phyloP scores from a whole-genome alignment of 2,888 invertebrate species.

The Noctua janthe region DNA sequence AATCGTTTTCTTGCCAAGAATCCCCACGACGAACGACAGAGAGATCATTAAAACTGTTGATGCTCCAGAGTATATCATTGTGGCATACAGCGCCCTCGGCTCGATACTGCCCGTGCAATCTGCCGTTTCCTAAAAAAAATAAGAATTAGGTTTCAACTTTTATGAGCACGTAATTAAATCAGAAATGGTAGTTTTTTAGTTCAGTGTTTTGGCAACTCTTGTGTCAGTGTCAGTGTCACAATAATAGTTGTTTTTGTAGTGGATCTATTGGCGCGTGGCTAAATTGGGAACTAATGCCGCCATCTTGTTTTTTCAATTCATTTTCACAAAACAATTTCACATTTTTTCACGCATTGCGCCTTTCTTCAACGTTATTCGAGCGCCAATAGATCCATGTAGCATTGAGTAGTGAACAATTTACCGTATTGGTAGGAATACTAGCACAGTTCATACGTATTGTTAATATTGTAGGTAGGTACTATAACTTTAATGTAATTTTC shows the following conservation, averaged over 20 bases:
- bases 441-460: background rate
- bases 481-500: background rate
- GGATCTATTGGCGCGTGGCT: background rate
- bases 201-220: background rate
- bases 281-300: background rate
- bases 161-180: background rate
- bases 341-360: background rate
- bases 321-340: background rate
- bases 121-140: constrained; percentile 66
- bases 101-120: constrained; percentile 80
- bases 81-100: constrained; percentile 80
- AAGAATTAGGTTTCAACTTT: background rate
- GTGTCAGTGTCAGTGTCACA: background rate
- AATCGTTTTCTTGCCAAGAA: constrained; percentile 78
- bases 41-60: constrained; percentile 74
- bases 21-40: constrained; percentile 78
- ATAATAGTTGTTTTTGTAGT: background rate
- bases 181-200: background rate
- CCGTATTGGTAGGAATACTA: background rate
- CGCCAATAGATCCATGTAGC: background rate
- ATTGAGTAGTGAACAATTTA: no score
- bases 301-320: background rate
- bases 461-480: no score
- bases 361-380: background rate
- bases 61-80: constrained; percentile 80